Percentiles rank a stretch among this genome's conserved stretches.
phyloP scores from a whole-genome alignment of 2,797 vertebrate genomes.

The Gila robusta region DNA sequence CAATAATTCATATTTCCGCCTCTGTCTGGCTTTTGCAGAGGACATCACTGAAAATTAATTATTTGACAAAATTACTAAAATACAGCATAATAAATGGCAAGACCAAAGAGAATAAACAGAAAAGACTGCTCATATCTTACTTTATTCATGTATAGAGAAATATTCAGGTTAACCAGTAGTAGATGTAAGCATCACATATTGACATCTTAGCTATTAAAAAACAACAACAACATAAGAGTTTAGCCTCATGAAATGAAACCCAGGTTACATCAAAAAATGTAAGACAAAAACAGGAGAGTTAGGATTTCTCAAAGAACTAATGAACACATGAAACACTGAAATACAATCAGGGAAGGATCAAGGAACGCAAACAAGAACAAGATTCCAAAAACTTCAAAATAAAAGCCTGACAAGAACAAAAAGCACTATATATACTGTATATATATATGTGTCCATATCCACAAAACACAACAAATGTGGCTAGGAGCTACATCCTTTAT shows the following conservation, averaged over 20 bases:
- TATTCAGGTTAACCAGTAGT: too few species aligned
- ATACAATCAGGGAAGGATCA: neutral
- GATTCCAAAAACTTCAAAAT: neutral
- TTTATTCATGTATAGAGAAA: neutral
- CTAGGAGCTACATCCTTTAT: neutral
- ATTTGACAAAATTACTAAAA: neutral
- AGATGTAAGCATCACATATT: too few species aligned
- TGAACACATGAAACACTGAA: constrained; percentile 12
- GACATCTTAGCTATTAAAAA: too few species aligned
- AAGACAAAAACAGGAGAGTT: constrained; percentile 2
- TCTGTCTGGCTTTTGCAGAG: neutral
- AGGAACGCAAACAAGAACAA: neutral
- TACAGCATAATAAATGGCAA: neutral
- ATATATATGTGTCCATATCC: too few species aligned
- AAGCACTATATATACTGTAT: neutral
- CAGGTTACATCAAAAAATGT: neutral
- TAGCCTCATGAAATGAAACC: neutral
- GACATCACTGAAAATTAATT: neutral
- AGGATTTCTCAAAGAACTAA: neutral
- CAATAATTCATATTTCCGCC: neutral
- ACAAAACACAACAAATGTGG: neutral
- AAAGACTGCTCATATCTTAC: neutral
- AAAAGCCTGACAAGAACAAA: neutral
- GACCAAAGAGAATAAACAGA: neutral
- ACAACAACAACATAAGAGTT: too few species aligned